These are phyloP conservation scores for Nymphalis c-album DNA, from an alignment of 2,888 invertebrate genomes.

Conservation along the genomic window DNA sequence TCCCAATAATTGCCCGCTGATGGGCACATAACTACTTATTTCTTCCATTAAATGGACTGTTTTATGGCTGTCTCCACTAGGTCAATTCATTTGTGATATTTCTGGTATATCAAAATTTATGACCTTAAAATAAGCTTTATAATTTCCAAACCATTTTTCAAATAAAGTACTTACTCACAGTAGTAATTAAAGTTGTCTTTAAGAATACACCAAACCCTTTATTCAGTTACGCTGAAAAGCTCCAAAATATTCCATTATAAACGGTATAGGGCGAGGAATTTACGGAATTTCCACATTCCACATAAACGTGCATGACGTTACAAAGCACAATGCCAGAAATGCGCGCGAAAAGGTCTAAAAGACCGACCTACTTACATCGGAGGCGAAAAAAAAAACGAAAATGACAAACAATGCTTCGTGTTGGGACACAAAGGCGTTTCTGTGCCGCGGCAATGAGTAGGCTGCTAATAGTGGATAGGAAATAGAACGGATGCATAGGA, in stretches of 20 bases:
- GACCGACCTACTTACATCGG: slow-evolving; percentile 39
- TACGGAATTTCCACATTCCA: slow-evolving; percentile 24
- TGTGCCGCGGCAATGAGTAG: slow-evolving; percentile 35
- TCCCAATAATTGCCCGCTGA: no score
- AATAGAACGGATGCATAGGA: slow-evolving; percentile 21
- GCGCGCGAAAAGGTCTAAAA: slow-evolving; percentile 29
- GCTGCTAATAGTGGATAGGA: slow-evolving; percentile 27
- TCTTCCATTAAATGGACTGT: no score
- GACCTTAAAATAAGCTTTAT: no score
- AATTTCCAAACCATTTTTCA: no score
- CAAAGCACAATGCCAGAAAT: slow-evolving; percentile 37
- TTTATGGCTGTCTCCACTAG: no score
- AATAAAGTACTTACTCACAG: not conserved
- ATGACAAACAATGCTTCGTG: slow-evolving; percentile 37
- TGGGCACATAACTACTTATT: no score
- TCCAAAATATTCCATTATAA: slow-evolving; percentile 10
- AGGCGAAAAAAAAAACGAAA: slow-evolving; percentile 32
- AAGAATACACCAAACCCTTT: slow-evolving; percentile 5
- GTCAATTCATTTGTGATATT: no score
- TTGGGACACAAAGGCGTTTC: slow-evolving; percentile 35
- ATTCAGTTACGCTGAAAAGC: slow-evolving; percentile 3
- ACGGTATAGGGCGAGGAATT: slow-evolving; percentile 2
- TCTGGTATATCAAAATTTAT: no score
- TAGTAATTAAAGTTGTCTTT: not conserved
- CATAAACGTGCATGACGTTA: no score